phyloP scores from a whole-genome alignment of 2,888 invertebrate genomes.

The Aquatica leii region DNA sequence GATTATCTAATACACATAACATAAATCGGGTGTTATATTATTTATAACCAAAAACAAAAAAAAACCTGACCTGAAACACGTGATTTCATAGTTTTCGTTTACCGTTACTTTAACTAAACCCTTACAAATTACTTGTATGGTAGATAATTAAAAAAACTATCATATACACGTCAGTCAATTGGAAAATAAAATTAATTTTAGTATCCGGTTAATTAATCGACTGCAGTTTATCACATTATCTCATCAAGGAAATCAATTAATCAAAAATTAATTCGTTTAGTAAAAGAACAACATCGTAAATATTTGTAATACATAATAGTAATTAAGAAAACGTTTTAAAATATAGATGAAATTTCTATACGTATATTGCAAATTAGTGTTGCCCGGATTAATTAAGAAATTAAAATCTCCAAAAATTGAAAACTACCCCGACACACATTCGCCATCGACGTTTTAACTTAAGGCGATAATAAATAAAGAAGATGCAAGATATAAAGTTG shows the following conservation, averaged over 20 bases:
- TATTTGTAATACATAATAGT: neutral
- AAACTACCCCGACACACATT: neutral
- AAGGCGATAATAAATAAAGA: constrained; percentile 26
- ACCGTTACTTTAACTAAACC: constrained; percentile 11
- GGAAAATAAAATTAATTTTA: constrained; percentile 10
- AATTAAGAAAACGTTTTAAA: neutral
- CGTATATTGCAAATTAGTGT: too few relatives aligned
- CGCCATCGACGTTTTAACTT: constrained; percentile 1
- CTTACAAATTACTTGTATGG: constrained; percentile 10
- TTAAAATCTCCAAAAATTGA: too few relatives aligned
- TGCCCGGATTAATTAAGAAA: too few relatives aligned
- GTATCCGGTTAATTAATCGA: constrained; percentile 14
- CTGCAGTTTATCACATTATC: constrained; percentile 14
- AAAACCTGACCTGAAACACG: too few relatives aligned
- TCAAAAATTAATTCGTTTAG: constrained; percentile 11
- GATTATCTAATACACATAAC: too few relatives aligned
- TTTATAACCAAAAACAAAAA: too few relatives aligned
- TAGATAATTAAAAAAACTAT: constrained; percentile 10
- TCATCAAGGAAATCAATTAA: constrained; percentile 13
- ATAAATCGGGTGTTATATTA: too few relatives aligned
- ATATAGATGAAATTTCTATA: too few relatives aligned
- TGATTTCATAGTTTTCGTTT: neutral
- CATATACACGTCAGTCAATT: constrained; percentile 11
- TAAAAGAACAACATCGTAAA: neutral
- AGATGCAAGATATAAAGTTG: constrained; percentile 48